These are phyloP conservation scores for Eupsilia transversa DNA, from an alignment of 2,888 invertebrate species.

Conservation along the genomic window DNA sequence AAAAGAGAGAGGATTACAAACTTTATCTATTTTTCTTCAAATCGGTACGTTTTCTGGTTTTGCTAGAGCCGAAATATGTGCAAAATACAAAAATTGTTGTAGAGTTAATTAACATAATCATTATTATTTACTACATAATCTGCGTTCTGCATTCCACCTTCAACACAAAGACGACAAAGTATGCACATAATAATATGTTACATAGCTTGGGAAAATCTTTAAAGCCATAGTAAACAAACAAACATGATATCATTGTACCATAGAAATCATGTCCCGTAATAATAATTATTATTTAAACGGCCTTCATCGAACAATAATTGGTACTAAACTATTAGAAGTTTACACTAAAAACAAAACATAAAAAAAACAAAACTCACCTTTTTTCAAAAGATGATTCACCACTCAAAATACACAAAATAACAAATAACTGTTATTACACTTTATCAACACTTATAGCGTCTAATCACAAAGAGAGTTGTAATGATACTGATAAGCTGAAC, in stretches of 20 bases:
- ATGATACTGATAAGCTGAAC: conserved; percentile 43
- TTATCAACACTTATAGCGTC: conserved; percentile 27
- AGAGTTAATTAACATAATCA: not conserved
- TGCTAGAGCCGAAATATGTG: too few species aligned
- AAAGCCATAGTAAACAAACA: not conserved
- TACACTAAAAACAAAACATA: not conserved
- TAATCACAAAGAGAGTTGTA: conserved; percentile 16
- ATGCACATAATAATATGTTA: conserved; percentile 18
- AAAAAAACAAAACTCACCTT: conserved; percentile 14
- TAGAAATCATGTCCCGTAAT: not conserved
- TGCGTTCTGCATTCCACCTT: not conserved
- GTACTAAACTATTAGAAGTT: not conserved
- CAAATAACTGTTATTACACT: conserved; percentile 18
- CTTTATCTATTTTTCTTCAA: not conserved
- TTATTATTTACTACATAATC: conserved; percentile 11
- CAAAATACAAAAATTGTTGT: not conserved
- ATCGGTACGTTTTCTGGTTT: not conserved
- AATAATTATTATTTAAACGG: not conserved
- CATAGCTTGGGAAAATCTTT: conserved; percentile 3
- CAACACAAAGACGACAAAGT: not conserved
- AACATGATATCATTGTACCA: not conserved
- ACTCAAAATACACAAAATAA: conserved; percentile 20
- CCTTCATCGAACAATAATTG: not conserved
- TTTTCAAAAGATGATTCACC: not conserved
- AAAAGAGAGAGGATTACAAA: not conserved